Base-by-base conservation (phyloP, 64 coral and sea anemone genomes). In the Exaiptasia diaphana region DNA sequence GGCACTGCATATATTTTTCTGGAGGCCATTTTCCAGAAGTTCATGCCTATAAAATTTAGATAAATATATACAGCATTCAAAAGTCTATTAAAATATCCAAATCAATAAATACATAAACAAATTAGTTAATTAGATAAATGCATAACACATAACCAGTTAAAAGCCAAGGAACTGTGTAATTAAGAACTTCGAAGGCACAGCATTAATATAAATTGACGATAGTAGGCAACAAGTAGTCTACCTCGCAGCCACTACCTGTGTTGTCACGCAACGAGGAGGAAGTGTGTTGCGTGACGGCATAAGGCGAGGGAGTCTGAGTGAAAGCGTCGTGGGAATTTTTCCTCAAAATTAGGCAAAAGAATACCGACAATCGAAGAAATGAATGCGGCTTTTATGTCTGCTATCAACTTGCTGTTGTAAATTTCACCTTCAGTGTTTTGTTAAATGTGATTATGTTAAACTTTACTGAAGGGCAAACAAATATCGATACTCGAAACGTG, bases 1-100 rank as follows among this genome's bases (percentile, higher is more conserved):
- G 57, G 57, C 26, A 61, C 57, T 61, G 57, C 57, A 61, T 61
- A 61, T 61, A 61, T 61, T 33, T 26, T 61, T 17, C 53, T 57
- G 17, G 53, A 57, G 53, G 57, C 4, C 5, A 26, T 61, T 15
- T 61, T 61, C 57, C 57, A 61, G 57, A 61, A 61, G 23, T 61
- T 61, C 23, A 61, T 29, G 57, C 27, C 57, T 61, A 61, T 61
- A 6, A 26, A 0, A 26, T 29, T 8, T 18, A 22, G 9, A 29
- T 4, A 61, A 29, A 61, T 25, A 27, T 29, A 61, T 61, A 61
- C 4, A 61, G 56, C 56, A 61, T 26, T 61, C 22, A 26, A 61
- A 4, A 61, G 32, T 61, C 56, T 29, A 61, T 23, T n/a, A n/a
- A n/a, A n/a, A n/a, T n/a, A n/a, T n/a, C n/a, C n/a, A n/a, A n/a